Percentiles rank a stretch among this genome's conserved stretches.
Evolutionary conservation across 2,113 vertebrate genomes (phyloP).

Genomic region (Nymphicus hollandicus): DNA sequence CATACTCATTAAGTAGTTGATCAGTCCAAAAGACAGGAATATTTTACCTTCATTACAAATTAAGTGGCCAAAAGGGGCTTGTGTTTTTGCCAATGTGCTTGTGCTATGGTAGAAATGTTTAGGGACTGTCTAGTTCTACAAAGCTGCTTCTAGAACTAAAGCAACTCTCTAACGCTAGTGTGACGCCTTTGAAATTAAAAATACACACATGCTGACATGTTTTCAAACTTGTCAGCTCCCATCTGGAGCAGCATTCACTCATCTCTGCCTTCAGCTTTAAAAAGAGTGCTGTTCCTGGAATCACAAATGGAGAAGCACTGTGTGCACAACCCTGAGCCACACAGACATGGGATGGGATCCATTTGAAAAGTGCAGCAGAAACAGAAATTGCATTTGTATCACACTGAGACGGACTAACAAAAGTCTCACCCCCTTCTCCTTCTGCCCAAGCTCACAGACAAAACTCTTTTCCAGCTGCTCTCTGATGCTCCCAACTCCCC

Average conservation of each 20-base stretch:
- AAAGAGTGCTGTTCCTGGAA: not conserved
- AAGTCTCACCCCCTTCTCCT: not conserved
- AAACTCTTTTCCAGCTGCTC: not conserved
- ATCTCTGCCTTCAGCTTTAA: conserved; percentile 14
- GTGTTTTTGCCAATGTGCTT: not conserved
- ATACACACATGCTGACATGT: conserved; percentile 63
- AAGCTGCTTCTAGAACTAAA: conserved; percentile 12
- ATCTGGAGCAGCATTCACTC: conserved; percentile 43
- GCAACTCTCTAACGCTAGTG: not conserved
- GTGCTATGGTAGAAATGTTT: not conserved
- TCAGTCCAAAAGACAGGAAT: not conserved
- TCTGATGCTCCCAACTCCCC: not conserved
- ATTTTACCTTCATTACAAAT: not conserved
- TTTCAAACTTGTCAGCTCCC: conserved; percentile 63
- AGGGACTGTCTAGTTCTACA: not conserved
- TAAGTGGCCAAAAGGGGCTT: not conserved
- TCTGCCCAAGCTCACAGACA: not conserved
- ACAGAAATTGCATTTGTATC: not conserved
- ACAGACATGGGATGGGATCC: not conserved
- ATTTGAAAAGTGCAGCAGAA: not conserved
- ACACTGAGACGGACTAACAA: not conserved
- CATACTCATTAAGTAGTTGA: not conserved
- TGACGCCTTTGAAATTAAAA: conserved; percentile 57
- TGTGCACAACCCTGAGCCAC: not conserved
- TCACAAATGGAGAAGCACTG: not conserved